A percentile compares a stretch with the other conserved stretches of the same genome.
phyloP scores from a whole-genome alignment of 2,888 invertebrate species.

The Uropetala carovei region DNA sequence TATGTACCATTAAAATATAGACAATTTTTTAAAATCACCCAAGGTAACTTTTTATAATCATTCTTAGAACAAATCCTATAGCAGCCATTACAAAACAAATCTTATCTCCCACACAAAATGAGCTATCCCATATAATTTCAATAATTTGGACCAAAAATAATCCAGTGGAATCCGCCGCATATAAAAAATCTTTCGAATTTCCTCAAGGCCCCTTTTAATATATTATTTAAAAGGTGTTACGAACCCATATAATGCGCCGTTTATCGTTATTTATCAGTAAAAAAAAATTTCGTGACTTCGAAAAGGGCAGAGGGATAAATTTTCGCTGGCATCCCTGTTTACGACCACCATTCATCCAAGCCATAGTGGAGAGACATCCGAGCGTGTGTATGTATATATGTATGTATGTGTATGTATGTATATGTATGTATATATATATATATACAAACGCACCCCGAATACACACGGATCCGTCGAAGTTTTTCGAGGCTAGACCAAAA shows the following conservation, averaged over 20 bases:
- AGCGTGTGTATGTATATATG: no score
- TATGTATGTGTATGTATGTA: no score
- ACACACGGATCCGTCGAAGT: not conserved
- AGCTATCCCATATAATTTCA: no score
- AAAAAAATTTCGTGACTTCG: not conserved
- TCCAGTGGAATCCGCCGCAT: not conserved
- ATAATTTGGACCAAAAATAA: not conserved
- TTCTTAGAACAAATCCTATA: no score
- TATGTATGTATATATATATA: no score
- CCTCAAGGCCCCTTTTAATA: constrained; percentile 18
- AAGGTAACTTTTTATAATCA: no score
- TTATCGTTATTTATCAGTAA: constrained; percentile 11
- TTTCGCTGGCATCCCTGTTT: not conserved
- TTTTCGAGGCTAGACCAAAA: no score
- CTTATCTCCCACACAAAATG: no score
- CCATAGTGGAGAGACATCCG: not conserved
- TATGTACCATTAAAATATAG: no score
- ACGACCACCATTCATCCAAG: not conserved
- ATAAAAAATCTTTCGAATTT: not conserved
- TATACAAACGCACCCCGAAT: not conserved
- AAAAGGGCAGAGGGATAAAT: not conserved
- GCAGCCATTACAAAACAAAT: no score
- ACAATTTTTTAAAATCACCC: no score
- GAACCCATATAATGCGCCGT: not conserved
- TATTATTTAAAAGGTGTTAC: constrained; percentile 47